A percentile compares a stretch with the other conserved stretches of the same genome.
Evolutionary conservation across 2,888 invertebrate genomes (phyloP).

Genomic region (Heteromyza rotundicornis): DNA sequence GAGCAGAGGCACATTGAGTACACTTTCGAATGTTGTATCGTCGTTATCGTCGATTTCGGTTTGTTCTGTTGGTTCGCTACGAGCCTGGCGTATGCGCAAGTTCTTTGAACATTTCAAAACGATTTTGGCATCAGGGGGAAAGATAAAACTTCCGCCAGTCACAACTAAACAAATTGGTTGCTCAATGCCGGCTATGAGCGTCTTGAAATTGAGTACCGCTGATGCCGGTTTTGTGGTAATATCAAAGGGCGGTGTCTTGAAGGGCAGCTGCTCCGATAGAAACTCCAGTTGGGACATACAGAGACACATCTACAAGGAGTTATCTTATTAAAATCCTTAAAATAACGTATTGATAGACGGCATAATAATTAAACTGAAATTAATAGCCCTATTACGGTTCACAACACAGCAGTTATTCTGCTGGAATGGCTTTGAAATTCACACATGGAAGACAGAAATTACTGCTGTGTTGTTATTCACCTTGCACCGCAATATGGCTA

Average conservation of each 20-base stretch:
- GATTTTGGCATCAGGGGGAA: conserved; percentile 69
- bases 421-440: too few species aligned
- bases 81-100: conserved; percentile 56
- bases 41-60: conserved; percentile 6
- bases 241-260: conserved; percentile 59
- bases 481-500: neutral
- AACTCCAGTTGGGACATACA: conserved; percentile 72
- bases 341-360: neutral
- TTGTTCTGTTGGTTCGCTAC: conserved; percentile 12
- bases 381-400: too few species aligned
- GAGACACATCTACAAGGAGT: conserved; percentile 45
- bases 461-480: too few species aligned
- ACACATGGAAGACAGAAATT: too few species aligned
- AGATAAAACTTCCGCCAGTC: conserved; percentile 78
- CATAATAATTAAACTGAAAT: neutral
- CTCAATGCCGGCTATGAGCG: conserved; percentile 81
- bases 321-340: too few species aligned
- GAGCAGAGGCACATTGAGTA: conserved; percentile 66
- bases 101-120: conserved; percentile 60
- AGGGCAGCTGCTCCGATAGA: conserved; percentile 69
- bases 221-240: conserved; percentile 65
- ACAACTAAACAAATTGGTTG: conserved; percentile 79
- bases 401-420: too few species aligned
- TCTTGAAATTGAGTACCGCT: conserved; percentile 68
- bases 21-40: conserved; percentile 46